Evolutionary conservation across 2,797 vertebrate species (phyloP).

Genomic region (Falco rusticolus): DNA sequence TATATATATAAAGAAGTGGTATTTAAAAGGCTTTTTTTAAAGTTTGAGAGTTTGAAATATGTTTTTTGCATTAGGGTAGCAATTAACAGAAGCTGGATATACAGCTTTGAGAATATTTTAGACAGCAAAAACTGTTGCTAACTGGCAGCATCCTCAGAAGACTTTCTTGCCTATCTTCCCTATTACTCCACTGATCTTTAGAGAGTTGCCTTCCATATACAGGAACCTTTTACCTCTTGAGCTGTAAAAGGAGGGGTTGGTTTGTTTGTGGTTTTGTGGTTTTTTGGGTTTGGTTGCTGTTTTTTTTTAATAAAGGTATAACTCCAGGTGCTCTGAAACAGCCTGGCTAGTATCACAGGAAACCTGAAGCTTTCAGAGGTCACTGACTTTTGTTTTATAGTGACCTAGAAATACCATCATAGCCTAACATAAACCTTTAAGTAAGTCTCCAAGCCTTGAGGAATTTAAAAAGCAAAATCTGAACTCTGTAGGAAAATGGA

Average conservation of each 20-base stretch:
- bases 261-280: background rate
- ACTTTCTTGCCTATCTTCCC: background rate
- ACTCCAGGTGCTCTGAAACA: background rate
- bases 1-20: background rate
- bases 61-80: background rate
- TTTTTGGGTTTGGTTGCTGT: background rate
- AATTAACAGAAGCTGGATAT: background rate
- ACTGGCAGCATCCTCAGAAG: background rate
- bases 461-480: background rate
- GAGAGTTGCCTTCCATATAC: background rate
- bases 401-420: background rate
- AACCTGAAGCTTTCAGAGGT: background rate
- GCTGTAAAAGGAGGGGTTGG: background rate
- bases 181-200: background rate
- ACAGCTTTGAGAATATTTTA: background rate
- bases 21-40: background rate
- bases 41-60: background rate
- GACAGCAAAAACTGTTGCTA: background rate
- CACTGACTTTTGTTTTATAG: background rate
- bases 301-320: background rate
- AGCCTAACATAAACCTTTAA: background rate
- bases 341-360: background rate
- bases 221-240: background rate
- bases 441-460: background rate
- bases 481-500: background rate